Evolutionary conservation across 2,797 vertebrate genomes (phyloP).

Genomic region (Discoglossus pictus): DNA sequence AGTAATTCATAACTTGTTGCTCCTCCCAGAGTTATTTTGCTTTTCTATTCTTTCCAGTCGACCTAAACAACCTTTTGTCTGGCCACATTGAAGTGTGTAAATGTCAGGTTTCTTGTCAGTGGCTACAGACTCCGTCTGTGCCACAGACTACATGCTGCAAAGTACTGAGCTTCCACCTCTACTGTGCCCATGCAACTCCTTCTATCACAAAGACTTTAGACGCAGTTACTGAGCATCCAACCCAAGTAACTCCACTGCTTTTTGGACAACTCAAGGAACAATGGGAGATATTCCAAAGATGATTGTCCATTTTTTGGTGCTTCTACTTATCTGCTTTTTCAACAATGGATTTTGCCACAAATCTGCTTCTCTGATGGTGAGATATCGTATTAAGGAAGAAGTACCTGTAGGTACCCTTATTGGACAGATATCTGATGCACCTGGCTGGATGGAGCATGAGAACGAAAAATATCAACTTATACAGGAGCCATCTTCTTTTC

Average conservation of each 20-base stretch:
- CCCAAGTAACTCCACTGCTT: background rate
- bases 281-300: conserved; percentile 15
- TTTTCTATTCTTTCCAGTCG: conserved; percentile 61
- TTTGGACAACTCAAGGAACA: background rate
- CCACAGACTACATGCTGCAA: conserved; percentile 22
- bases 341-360: conserved; percentile 62
- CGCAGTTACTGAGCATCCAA: background rate
- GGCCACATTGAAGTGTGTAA: conserved; percentile 46
- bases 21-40: conserved; percentile 23
- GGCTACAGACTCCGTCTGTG: conserved; percentile 36
- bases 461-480: conserved; percentile 82
- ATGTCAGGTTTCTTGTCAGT: conserved; percentile 41
- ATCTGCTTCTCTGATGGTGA: conserved; percentile 68
- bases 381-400: conserved; percentile 84
- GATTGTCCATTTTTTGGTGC: background rate
- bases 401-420: conserved; percentile 77
- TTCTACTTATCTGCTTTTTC: conserved; percentile 55
- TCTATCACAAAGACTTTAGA: background rate
- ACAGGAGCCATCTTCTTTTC: conserved; percentile 77
- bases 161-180: background rate
- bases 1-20: conserved; percentile 46
- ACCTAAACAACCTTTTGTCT: conserved; percentile 52
- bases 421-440: conserved; percentile 77
- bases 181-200: conserved; percentile 6
- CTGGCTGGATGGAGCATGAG: conserved; percentile 67